A percentile compares a stretch with the other conserved stretches of the same genome.
Evolutionary conservation across 1,140 invertebrate species (phyloP).

Genomic region (Drosophila insularis): DNA sequence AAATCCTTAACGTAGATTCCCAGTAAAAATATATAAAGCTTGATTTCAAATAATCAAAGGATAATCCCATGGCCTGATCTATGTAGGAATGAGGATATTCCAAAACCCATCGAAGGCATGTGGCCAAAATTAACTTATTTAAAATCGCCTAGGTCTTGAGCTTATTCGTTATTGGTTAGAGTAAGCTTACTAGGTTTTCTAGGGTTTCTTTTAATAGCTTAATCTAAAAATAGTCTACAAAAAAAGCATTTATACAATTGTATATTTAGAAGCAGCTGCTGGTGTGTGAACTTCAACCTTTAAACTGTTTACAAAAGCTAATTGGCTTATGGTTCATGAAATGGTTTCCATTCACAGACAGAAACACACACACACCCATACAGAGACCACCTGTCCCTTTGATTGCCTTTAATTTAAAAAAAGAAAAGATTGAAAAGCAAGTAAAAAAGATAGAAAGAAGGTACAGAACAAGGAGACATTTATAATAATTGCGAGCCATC

Average conservation of each 20-base stretch:
- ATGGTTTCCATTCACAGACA: constrained; percentile 7
- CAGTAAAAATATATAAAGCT: too few relatives aligned
- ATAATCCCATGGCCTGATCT: background rate
- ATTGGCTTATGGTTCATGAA: background rate
- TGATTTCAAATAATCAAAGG: background rate
- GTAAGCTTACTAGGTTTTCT: background rate
- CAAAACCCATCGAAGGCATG: background rate
- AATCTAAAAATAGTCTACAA: background rate
- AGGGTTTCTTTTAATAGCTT: background rate
- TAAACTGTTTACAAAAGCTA: background rate
- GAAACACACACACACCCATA: constrained; percentile 21
- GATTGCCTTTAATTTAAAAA: constrained; percentile 74
- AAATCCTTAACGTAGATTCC: too few relatives aligned
- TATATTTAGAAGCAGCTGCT: background rate
- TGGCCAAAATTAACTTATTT: background rate
- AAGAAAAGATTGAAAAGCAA: constrained; percentile 21
- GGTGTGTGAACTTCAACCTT: background rate
- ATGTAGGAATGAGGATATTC: background rate
- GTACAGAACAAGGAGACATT: constrained; percentile 23
- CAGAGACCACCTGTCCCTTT: constrained; percentile 40
- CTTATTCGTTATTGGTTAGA: background rate
- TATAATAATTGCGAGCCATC: constrained; percentile 61
- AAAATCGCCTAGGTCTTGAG: background rate
- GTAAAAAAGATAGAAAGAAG: background rate
- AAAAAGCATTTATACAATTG: background rate